Evolutionary conservation across 2,113 vertebrate genomes (phyloP), one percentile per base, ranked within the genome.

Genomic region (Macrotus californicus): DNA sequence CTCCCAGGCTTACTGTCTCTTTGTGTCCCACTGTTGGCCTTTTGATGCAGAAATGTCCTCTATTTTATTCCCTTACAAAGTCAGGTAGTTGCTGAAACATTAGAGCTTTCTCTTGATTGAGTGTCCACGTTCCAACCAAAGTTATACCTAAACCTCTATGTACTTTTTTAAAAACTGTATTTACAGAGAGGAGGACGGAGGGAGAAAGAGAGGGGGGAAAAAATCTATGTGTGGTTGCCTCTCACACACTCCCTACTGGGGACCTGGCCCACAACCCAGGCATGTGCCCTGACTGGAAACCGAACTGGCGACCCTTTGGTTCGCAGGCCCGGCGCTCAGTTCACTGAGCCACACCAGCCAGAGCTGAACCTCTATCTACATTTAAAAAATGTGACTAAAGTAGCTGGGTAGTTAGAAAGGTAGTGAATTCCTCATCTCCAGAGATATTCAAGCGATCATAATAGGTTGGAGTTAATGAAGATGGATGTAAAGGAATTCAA

Each of bases 21-120:
- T 41, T 1, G 0, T n/a, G 26, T 41, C 34, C 16, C 2, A 4
- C 3, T 9, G 29, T 3, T 29, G 59, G 39, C n/a, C 22, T 72
- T n/a, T 29, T 43, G 26, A 7, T 22, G 31, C 61, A 59, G n/a
- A 12, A 43, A 24, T 9, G 6, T 36, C 29, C 18, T 73, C 34
- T 15, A 6, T 43, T 59, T 52, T 70, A 34, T 31, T 13, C 59
- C 75, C 31, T 46, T 43, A 43, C 34, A 87, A 26, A 67, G 46
- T 82, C 16, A 70, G n/a, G 39, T 5, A 15, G 48, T 29, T 50
- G 46, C 21, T 31, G 22, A 84, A 67, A 48, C 48, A 31, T 39
- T 34, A 56, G 26, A 41, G 64, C 36, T 36, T 92, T 41, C 69
- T 75, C 34, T 64, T 31, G 67, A 7, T 31, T 64, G 41, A 34